phyloP scores from a whole-genome alignment of 2,888 invertebrate species.

The Hofmannophila pseudospretella region DNA sequence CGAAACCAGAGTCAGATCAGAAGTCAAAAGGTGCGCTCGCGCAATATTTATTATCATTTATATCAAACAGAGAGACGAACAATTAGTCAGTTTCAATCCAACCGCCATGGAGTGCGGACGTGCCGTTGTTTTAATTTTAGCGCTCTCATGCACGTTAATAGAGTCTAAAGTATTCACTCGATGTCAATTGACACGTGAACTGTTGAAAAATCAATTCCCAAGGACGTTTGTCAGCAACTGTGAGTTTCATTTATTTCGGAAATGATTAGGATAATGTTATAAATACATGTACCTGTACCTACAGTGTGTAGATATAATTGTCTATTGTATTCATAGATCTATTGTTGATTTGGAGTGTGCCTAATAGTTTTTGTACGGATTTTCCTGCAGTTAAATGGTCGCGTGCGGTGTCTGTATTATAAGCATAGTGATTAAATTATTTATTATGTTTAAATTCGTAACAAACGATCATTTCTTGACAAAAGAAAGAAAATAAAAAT shows the following conservation, averaged over 20 bases:
- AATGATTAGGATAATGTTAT: background rate
- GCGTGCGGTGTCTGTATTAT: no score
- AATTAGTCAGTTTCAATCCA: conserved; percentile 35
- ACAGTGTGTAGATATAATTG: conserved; percentile 9
- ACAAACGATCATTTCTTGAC: no score
- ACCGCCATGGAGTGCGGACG: conserved; percentile 48
- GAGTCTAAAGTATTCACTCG: conserved; percentile 79
- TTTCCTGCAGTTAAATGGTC: conserved; percentile 3
- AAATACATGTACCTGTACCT: background rate
- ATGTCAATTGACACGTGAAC: conserved; percentile 83
- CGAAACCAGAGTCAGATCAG: conserved; percentile 14
- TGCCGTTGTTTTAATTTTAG: conserved; percentile 31
- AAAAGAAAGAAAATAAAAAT: no score
- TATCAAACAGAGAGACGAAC: background rate
- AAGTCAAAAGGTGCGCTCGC: conserved; percentile 45
- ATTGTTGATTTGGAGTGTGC: conserved; percentile 12
- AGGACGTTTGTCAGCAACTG: conserved; percentile 84
- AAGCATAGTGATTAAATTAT: no score
- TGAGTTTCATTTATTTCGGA: conserved; percentile 63
- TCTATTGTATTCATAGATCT: conserved; percentile 10
- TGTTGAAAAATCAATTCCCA: conserved; percentile 80
- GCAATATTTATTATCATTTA: conserved; percentile 24
- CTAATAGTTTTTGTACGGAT: conserved; percentile 11
- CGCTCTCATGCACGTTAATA: conserved; percentile 33
- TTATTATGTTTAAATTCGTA: no score